Evolutionary conservation across 2,888 invertebrate genomes (phyloP), one percentile per base, ranked within the genome.

Genomic region (Pterostichus madidus): DNA sequence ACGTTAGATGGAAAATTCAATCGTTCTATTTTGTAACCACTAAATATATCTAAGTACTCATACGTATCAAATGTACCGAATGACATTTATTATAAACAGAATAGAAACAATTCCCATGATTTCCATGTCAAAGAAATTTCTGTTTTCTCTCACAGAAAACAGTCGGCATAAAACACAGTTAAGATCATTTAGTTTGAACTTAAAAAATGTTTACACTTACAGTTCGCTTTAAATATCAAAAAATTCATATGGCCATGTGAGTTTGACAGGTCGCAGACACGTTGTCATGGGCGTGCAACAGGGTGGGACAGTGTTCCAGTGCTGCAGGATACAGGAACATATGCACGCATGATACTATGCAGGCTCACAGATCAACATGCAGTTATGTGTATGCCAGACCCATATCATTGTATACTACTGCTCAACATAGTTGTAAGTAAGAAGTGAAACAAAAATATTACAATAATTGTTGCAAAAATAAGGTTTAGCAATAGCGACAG

Each of bases 181-280:
- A 59, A 11, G 31, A 64, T 64, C 35, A 64, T 35, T 64, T 64
- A 64, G 64, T 64, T 64, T 35, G 5, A 39, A 44, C 13, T 71
- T 31, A 76, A 53, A 64, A 76, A 76, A 76, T 76, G 76, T 76
- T 76, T 76, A 76, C 46, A 76, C 46, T 76, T 56, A 32, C 32
- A 76, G 53, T 53, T 44, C 56, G 76, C 35, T 76, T 76, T 76
- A 76, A 76, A 76, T 76, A 76, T 76, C 76, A 76, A 76, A 76
- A 76, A 56, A 76, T 76, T 76, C 76, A 76, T 76, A 76, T 76
- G 76, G 76, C 76, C 76, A 56, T 76, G 76, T 39, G 64, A 17
- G 52, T 39, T 32, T 76, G 76, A 76, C 76, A 76, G 76, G 76
- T 76, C 56, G 76, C 76, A 76, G 76, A 39, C 76, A 32, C 15